Conservation (phyloP, 1,140 invertebrate genomes). For the Drosophila elegans region DNA sequence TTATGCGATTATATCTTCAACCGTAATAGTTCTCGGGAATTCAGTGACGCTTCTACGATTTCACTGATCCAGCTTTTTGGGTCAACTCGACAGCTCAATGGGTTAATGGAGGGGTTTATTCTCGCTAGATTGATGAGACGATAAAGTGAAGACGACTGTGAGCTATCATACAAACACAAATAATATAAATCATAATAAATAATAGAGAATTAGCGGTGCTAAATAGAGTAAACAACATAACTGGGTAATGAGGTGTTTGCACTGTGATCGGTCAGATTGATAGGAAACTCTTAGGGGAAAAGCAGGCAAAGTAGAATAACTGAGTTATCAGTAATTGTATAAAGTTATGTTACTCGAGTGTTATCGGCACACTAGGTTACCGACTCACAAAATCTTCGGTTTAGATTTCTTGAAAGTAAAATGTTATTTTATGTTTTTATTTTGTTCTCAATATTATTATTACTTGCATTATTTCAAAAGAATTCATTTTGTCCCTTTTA, state of each 20-base stretch:
- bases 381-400: not conserved
- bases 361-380: constrained; percentile 4
- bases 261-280: constrained; percentile 28
- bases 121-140: constrained; percentile 17
- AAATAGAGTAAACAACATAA: constrained; percentile 27
- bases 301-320: constrained; percentile 3
- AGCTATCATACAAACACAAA: not conserved
- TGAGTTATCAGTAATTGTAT: constrained; percentile 21
- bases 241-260: constrained; percentile 51
- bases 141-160: constrained; percentile 20
- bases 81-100: constrained; percentile 15
- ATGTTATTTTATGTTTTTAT: no score
- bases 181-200: constrained; percentile 20
- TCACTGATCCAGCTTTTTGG: constrained; percentile 14
- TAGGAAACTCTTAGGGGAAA: not conserved
- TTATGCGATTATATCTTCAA: constrained; percentile 8
- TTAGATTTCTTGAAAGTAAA: not conserved
- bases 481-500: not conserved
- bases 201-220: not conserved
- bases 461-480: no score
- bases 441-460: no score
- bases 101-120: constrained; percentile 29
- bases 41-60: constrained; percentile 2
- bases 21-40: constrained; percentile 26
- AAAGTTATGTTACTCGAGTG: constrained; percentile 9